Evolutionary conservation across 2,888 invertebrate genomes (phyloP).

Genomic region (Drosophila infuscata): DNA sequence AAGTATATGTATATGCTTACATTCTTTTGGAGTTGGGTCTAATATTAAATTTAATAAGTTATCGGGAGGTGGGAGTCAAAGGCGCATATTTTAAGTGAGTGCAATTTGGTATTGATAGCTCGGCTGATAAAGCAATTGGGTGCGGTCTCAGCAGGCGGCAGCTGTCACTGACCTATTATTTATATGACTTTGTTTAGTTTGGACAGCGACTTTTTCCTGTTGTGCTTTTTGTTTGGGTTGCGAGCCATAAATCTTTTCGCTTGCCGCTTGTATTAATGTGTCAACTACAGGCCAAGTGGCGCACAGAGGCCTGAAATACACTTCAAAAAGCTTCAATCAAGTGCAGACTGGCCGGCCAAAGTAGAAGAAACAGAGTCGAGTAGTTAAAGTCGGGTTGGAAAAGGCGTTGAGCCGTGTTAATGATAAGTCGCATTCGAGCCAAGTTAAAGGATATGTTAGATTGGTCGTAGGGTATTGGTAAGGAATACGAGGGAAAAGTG

Average conservation of each 20-base stretch:
- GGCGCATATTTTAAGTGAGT: constrained; percentile 63
- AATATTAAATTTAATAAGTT: constrained; percentile 37
- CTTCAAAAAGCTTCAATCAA: constrained; percentile 47
- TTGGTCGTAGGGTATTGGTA: constrained; percentile 1
- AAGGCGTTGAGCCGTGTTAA: constrained; percentile 44
- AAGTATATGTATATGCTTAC: constrained; percentile 5
- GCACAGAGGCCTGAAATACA: constrained; percentile 3
- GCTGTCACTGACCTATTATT: constrained; percentile 64
- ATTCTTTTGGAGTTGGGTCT: not conserved
- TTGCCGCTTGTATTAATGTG: constrained; percentile 51
- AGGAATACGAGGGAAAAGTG: constrained; percentile 3
- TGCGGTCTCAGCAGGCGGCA: constrained; percentile 41
- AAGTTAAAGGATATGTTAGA: not conserved
- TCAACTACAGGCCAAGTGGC: constrained; percentile 49
- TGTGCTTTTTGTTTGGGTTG: constrained; percentile 15
- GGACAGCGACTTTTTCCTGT: constrained; percentile 35
- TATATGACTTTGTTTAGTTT: constrained; percentile 67
- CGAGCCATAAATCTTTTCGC: constrained; percentile 46
- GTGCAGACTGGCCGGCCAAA: constrained; percentile 9
- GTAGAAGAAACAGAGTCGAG: constrained; percentile 11
- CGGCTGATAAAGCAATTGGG: constrained; percentile 55
- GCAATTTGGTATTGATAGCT: constrained; percentile 74
- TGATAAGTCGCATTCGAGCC: constrained; percentile 25
- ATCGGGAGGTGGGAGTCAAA: not conserved
- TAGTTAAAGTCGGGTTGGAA: constrained; percentile 22